Conservation (phyloP, 2,113 vertebrate genomes). For the rabbit (Oryctolagus cuniculus) region DNA sequence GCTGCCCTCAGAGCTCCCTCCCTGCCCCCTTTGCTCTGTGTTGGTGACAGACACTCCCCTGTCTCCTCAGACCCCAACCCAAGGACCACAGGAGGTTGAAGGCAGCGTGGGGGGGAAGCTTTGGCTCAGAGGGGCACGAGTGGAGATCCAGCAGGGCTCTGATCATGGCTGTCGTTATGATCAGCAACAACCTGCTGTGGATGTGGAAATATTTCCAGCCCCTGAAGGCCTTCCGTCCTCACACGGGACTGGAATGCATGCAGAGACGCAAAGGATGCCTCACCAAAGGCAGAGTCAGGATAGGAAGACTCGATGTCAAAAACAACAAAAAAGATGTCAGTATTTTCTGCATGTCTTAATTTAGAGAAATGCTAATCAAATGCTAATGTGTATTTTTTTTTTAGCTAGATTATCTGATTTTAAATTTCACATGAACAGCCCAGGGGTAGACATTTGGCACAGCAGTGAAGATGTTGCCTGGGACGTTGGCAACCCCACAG, state of each 20-base stretch:
- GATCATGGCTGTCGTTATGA: not conserved
- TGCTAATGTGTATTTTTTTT: not conserved
- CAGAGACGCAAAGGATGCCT: not conserved
- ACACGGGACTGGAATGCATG: not conserved
- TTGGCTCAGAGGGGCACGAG: not conserved
- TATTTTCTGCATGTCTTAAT: not conserved
- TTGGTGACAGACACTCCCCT: not conserved
- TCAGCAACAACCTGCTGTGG: not conserved
- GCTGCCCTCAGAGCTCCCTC: not conserved
- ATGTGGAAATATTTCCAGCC: not conserved
- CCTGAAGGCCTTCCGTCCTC: not conserved
- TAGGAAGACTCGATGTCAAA: not conserved
- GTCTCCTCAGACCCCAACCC: not conserved
- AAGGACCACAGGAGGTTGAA: not conserved
- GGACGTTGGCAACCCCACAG: no score
- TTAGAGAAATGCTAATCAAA: not conserved
- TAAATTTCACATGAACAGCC: not conserved
- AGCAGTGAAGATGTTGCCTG: no score
- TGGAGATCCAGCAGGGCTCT: not conserved
- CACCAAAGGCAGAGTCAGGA: not conserved
- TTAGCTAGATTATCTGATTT: conserved; percentile 14
- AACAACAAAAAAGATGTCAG: not conserved
- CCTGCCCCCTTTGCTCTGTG: conserved; percentile 21
- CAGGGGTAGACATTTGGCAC: not conserved
- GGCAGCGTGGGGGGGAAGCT: not conserved